phyloP scores from a whole-genome alignment of 2,113 vertebrate genomes.

The Cephalopterus ornatus region DNA sequence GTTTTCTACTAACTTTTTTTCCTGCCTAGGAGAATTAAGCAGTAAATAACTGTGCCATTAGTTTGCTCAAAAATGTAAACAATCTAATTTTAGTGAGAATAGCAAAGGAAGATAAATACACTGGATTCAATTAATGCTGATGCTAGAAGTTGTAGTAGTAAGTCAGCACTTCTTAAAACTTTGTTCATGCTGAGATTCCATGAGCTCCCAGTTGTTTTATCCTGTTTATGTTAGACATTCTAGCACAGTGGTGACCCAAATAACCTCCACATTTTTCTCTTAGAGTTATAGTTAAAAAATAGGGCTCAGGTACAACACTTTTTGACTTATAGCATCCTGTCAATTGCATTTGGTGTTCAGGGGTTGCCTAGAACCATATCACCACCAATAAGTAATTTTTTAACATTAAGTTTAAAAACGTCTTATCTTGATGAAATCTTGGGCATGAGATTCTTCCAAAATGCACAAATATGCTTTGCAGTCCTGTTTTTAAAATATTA shows the following conservation, averaged over 20 bases:
- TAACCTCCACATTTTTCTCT: not conserved
- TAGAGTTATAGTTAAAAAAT: not conserved
- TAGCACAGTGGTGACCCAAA: not conserved
- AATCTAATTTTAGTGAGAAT: constrained; percentile 24
- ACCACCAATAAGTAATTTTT: not conserved
- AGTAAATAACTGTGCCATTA: not conserved
- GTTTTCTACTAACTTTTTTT: not conserved
- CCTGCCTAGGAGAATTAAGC: not conserved
- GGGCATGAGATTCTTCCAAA: not conserved
- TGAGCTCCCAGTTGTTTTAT: not conserved
- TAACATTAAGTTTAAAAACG: not conserved
- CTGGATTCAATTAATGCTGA: constrained; percentile 12
- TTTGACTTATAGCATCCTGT: not conserved
- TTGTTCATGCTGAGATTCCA: not conserved
- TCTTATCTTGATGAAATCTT: not conserved
- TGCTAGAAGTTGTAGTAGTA: constrained; percentile 26
- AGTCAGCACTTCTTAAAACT: constrained; percentile 48
- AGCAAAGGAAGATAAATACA: constrained; percentile 3
- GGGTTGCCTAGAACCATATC: not conserved
- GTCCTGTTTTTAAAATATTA: not conserved
- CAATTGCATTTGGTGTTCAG: not conserved
- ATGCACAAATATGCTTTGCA: not conserved
- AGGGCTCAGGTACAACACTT: not conserved
- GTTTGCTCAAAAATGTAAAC: constrained; percentile 12
- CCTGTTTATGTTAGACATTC: constrained; percentile 28